These are phyloP conservation scores for Sandelia bainsii DNA, from an alignment of 2,797 vertebrate genomes.

Conservation along the genomic window DNA sequence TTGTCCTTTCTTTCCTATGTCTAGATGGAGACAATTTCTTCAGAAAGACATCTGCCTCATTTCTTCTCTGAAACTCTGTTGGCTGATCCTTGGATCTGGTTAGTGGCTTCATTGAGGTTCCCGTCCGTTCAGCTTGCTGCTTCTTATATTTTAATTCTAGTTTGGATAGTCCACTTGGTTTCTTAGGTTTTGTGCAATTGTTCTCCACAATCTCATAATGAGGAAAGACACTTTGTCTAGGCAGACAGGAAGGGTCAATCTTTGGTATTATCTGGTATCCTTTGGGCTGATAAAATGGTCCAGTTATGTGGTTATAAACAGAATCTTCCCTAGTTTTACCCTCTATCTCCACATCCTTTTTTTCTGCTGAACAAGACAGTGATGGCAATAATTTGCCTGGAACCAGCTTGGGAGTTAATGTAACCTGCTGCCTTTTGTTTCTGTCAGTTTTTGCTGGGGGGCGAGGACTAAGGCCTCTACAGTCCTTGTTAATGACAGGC, in stretches of 20 bases:
- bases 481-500: not conserved
- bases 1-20: conserved; percentile 4
- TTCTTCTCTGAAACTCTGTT: conserved; percentile 17
- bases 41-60: conserved; percentile 6
- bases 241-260: conserved; percentile 53
- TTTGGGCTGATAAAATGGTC: conserved; percentile 22
- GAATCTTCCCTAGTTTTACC: not conserved
- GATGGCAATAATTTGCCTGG: conserved; percentile 28
- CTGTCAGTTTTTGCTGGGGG: conserved; percentile 26
- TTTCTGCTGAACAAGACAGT: conserved; percentile 21
- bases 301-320: not conserved
- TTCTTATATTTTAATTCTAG: conserved; percentile 28
- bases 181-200: not conserved
- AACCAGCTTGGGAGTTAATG: conserved; percentile 7
- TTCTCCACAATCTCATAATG: conserved; percentile 74
- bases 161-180: not conserved
- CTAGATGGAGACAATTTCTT: conserved; percentile 17
- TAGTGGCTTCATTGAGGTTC: not conserved
- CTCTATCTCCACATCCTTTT: conserved; percentile 9
- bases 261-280: conserved; percentile 8
- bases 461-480: not conserved
- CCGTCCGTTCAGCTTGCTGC: conserved; percentile 11
- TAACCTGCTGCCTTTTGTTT: conserved; percentile 41
- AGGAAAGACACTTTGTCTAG: conserved; percentile 67
- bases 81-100: conserved; percentile 17